Evolutionary conservation across 2,888 invertebrate species (phyloP).

Genomic region (Andrena trimmerana): DNA sequence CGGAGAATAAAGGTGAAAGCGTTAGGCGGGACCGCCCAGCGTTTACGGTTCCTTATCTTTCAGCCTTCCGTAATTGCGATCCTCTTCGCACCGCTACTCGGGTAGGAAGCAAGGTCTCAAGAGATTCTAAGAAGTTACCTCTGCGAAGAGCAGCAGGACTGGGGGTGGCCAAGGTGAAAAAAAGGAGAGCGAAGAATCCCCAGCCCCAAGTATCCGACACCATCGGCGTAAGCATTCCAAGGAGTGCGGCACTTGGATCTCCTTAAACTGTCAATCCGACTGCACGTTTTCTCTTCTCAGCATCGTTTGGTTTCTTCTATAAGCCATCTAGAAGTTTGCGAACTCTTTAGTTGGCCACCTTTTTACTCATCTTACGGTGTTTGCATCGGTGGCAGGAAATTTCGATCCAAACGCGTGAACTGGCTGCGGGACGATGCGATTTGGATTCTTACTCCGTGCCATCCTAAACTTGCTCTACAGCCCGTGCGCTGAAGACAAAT

Average conservation of each 20-base stretch:
- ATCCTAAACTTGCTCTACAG: not conserved
- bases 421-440: not conserved
- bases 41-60: too few relatives aligned
- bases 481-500: slow-evolving; percentile 41
- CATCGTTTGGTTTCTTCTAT: slow-evolving; percentile 75
- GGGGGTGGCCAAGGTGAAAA: slow-evolving; percentile 81
- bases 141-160: slow-evolving; percentile 83
- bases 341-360: not conserved
- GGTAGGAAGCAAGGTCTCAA: too few relatives aligned
- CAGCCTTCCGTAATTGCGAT: too few relatives aligned
- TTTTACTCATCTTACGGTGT: not conserved
- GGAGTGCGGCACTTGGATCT: slow-evolving; percentile 42
- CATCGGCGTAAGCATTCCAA: slow-evolving; percentile 73
- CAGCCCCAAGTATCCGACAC: slow-evolving; percentile 72
- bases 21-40: too few relatives aligned
- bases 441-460: slow-evolving; percentile 6
- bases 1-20: not conserved
- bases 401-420: not conserved
- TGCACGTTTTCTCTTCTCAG: slow-evolving; percentile 71
- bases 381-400: not conserved
- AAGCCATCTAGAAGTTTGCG: slow-evolving; percentile 71
- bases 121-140: slow-evolving; percentile 73
- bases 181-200: slow-evolving; percentile 80
- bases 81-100: too few relatives aligned
- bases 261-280: slow-evolving; percentile 77